Percentiles rank a stretch among this genome's conserved stretches.
Evolutionary conservation across 2,888 invertebrate species (phyloP).

Genomic region (Platycnemis pennipes): DNA sequence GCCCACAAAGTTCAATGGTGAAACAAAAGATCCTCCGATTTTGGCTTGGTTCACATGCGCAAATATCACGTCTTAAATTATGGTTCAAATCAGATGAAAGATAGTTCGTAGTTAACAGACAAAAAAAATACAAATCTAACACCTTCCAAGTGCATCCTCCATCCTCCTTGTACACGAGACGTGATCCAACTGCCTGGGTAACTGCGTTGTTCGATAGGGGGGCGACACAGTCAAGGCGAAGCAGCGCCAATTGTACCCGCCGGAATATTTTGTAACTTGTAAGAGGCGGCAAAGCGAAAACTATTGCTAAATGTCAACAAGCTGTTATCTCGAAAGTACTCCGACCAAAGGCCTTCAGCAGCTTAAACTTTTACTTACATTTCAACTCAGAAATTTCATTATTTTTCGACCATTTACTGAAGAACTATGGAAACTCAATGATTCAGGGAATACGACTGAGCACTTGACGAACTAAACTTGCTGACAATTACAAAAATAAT

Average conservation of each 20-base stretch:
- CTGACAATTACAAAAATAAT: too few relatives aligned
- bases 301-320: not conserved
- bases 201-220: constrained; percentile 18
- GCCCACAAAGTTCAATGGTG: constrained; percentile 31
- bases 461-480: too few relatives aligned
- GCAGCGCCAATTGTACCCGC: not conserved
- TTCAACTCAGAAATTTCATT: not conserved
- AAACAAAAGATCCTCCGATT: not conserved
- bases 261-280: not conserved
- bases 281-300: not conserved
- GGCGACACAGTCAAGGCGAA: constrained; percentile 38
- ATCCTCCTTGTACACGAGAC: constrained; percentile 29
- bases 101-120: not conserved
- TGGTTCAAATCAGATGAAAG: not conserved
- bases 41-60: not conserved
- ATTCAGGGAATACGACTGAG: too few relatives aligned
- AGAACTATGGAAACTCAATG: too few relatives aligned
- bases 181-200: constrained; percentile 45
- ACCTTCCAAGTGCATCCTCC: not conserved
- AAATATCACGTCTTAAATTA: not conserved
- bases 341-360: not conserved
- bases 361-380: not conserved
- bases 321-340: not conserved
- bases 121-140: constrained; percentile 19
- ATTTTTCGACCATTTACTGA: not conserved